Evolutionary conservation across 2,797 vertebrate species (phyloP).

Genomic region (Halcyon leucocephala): DNA sequence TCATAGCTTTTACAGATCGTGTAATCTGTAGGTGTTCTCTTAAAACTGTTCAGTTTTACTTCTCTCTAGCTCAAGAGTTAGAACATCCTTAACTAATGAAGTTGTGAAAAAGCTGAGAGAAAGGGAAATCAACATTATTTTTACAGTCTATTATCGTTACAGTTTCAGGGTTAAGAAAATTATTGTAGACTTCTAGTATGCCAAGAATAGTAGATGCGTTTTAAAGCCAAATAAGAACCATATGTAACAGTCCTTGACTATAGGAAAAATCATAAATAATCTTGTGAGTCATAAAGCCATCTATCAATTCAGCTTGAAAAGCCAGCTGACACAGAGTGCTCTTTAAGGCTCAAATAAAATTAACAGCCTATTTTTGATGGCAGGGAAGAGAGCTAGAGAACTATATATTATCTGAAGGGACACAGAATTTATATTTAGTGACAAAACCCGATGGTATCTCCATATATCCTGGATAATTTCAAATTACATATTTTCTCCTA

Average conservation of each 20-base stretch:
- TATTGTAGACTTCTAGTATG: neutral
- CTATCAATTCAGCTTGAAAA: conserved; percentile 34
- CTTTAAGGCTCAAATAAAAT: conserved; percentile 37
- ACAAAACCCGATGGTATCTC: neutral
- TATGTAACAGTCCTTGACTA: neutral
- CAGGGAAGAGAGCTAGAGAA: neutral
- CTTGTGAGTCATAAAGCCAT: conserved; percentile 31
- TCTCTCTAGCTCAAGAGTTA: neutral
- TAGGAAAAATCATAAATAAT: conserved; percentile 49
- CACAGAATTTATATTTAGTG: conserved; percentile 2
- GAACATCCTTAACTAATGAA: neutral
- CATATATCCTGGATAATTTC: conserved; percentile 1
- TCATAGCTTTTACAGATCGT: neutral
- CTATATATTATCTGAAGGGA: neutral
- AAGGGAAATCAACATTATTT: neutral
- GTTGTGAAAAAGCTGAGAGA: neutral
- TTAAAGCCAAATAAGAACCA: conserved; percentile 18
- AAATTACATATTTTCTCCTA: neutral
- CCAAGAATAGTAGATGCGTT: conserved; percentile 10
- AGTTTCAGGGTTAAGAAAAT: conserved; percentile 25
- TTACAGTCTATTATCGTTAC: neutral
- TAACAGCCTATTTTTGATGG: conserved; percentile 20
- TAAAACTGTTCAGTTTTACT: neutral
- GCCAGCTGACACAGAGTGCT: neutral
- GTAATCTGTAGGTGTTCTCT: neutral